Evolutionary conservation across 2,113 vertebrate species (phyloP), one percentile per base, ranked within the genome.

Genomic region (Sinocyclocheilus anophthalmus): DNA sequence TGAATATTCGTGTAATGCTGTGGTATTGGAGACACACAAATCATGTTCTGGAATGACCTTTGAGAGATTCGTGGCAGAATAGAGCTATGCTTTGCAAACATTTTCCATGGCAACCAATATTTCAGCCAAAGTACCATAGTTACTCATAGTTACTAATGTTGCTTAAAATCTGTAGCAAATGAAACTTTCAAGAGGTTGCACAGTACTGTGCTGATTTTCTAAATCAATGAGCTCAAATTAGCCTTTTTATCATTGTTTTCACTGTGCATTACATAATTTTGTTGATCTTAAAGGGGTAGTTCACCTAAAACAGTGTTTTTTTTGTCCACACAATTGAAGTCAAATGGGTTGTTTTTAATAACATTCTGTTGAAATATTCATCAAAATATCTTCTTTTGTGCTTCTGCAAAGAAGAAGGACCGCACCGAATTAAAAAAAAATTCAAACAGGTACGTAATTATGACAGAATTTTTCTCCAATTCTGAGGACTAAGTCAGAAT

Each of bases 1-100:
- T 73, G 20, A 73, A 10, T 73, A n/a, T 42, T n/a, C 10, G 20
- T 73, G 70, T 26, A 26, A n/a, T 16, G 73, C n/a, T 50, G 73
- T 26, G 73, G n/a, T 26, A 14, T 50, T 26, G 12, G 73, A 76
- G 42, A 76, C 22, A 14, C 39, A 6, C 70, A 75, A 76, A 76
- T 76, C 73, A 48, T 50, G n/a, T 16, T 76, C 42, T 50, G 42
- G 42, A 50, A 48, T 48, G 73, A 76, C 73, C 73, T 76, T 50
- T 50, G 42, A 76, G n/a, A 50, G 42, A 48, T 11, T 48, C 5
- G 2, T 48, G n/a, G 11, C 22, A 45, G 39, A 75, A 75, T 24
- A 48, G 39, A 48, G 39, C 22, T 42, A 76, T 67, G 24, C 26
- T 67, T 67, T 26, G 63, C 63, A 67, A 26, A 48, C 73, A 48